These are phyloP conservation scores for Phorcus lineatus DNA, from an alignment of 2,888 invertebrate genomes.

Conservation along the genomic window DNA sequence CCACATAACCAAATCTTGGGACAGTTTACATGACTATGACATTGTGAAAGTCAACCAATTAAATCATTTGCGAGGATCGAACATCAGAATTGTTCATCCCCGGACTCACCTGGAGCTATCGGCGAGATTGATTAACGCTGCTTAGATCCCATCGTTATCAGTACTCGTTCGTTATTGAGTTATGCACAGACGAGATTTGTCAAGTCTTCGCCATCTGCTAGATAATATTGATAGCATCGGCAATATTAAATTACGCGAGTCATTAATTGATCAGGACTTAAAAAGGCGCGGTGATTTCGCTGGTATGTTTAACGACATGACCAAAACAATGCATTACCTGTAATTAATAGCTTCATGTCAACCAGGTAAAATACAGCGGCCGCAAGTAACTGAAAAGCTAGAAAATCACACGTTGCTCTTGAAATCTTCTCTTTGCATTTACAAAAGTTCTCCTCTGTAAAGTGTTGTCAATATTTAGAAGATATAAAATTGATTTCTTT, in stretches of 20 bases:
- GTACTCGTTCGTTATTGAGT: neutral
- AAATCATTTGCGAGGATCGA: neutral
- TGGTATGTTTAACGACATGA: constrained; percentile 11
- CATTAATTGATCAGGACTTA: constrained; percentile 14
- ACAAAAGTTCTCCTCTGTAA: too few relatives aligned
- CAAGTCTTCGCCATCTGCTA: constrained; percentile 18
- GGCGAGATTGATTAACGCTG: neutral
- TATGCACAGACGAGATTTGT: neutral
- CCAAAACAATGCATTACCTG: constrained; percentile 20
- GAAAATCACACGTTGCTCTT: too few relatives aligned
- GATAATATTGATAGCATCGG: constrained; percentile 22
- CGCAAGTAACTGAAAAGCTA: too few relatives aligned
- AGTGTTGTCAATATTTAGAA: too few relatives aligned
- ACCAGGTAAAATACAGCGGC: too few relatives aligned
- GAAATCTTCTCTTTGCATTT: too few relatives aligned
- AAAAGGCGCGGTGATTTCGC: constrained; percentile 10
- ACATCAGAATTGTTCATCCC: too few relatives aligned
- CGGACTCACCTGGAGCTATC: neutral
- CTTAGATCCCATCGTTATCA: neutral
- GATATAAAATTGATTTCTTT: too few relatives aligned
- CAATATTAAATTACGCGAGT: constrained; percentile 22
- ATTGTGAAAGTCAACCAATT: neutral
- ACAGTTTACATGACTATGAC: neutral
- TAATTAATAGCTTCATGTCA: neutral
- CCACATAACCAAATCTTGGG: neutral